A percentile compares a stretch with the other conserved stretches of the same genome.
Evolutionary conservation across 2,113 vertebrate species (phyloP).

Genomic region (Okapia johnstoni): DNA sequence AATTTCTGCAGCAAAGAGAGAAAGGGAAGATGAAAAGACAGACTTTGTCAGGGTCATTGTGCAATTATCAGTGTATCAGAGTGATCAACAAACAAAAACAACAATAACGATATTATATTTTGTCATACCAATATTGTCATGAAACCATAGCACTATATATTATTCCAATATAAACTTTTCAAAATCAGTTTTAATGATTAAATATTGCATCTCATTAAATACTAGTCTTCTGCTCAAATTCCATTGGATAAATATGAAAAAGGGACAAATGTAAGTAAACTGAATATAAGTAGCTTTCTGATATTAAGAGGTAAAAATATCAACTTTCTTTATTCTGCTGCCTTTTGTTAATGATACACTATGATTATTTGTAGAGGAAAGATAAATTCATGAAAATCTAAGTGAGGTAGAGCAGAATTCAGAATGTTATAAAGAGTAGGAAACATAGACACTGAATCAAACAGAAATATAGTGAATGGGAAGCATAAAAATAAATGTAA

Average conservation of each 20-base stretch:
- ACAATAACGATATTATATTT: neutral
- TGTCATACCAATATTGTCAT: neutral
- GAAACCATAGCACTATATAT: neutral
- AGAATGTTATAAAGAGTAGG: neutral
- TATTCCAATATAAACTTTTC: neutral
- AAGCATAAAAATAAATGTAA: conserved; percentile 13
- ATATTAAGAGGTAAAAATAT: neutral
- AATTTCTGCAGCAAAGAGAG: neutral
- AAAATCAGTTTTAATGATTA: neutral
- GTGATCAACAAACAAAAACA: neutral
- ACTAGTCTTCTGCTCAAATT: conserved; percentile 8
- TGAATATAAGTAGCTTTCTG: neutral
- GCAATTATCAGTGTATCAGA: neutral
- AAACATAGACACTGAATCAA: neutral
- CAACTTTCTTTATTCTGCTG: neutral
- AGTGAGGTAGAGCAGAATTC: neutral
- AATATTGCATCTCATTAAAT: neutral
- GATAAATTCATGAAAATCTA: neutral
- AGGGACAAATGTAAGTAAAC: neutral
- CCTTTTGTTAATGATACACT: neutral
- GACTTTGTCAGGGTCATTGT: neutral
- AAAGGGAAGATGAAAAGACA: neutral
- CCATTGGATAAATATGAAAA: conserved; percentile 16
- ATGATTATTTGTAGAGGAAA: neutral
- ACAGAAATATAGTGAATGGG: neutral